Evolutionary conservation across 2,113 vertebrate genomes (phyloP), one percentile per base, ranked within the genome.

Genomic region (Callionymus lyra): DNA sequence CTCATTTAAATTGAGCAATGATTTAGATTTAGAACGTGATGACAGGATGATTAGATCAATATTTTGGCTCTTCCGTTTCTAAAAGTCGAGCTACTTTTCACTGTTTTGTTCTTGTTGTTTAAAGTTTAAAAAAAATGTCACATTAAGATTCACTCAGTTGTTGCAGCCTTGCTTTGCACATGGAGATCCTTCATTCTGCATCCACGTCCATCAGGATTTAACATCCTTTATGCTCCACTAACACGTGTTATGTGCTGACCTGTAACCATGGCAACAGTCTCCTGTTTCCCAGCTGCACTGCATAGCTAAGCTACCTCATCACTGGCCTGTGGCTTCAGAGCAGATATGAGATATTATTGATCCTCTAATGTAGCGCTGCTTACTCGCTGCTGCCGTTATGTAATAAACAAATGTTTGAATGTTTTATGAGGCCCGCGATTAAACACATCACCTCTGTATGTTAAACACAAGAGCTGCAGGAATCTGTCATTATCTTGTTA

Each of bases 31-130:
- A n/a, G n/a, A n/a, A n/a, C n/a, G n/a, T n/a, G n/a, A n/a, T n/a
- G n/a, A n/a, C n/a, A n/a, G n/a, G n/a, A n/a, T n/a, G n/a, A n/a
- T n/a, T n/a, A n/a, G n/a, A n/a, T n/a, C n/a, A n/a, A n/a, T n/a
- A n/a, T n/a, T n/a, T n/a, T n/a, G n/a, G n/a, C n/a, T n/a, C n/a
- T n/a, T n/a, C n/a, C n/a, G n/a, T n/a, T n/a, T n/a, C n/a, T n/a
- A n/a, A n/a, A n/a, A n/a, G n/a, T n/a, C n/a, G n/a, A n/a, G n/a
- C n/a, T n/a, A n/a, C n/a, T n/a, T n/a, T n/a, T 27, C 21, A 8
- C 4, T 27, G 21, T 16, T 16, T 35, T 38, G 1, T 58, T 56
- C 10, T 34, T 21, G 12, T 34, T 54, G 39, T 57, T 45, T 53
- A 17, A n/a, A n/a, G n/a, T n/a, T n/a, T n/a, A n/a, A n/a, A n/a